A percentile compares a stretch with the other conserved stretches of the same genome.
phyloP scores from a whole-genome alignment of 2,113 vertebrate species.

The Actinemys pallida region DNA sequence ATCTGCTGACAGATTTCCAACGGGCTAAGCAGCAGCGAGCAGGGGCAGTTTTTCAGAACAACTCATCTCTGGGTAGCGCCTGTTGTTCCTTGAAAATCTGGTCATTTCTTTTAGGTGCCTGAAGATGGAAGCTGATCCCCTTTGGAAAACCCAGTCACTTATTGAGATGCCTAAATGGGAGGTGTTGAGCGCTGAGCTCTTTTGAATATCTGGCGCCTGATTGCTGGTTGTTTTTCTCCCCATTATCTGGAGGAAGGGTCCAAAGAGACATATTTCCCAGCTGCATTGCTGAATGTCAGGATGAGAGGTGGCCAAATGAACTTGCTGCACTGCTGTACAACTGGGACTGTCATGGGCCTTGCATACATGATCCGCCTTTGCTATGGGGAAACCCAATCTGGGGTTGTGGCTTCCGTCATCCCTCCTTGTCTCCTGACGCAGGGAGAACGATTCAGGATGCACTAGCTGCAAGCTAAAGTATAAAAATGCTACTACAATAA shows the following conservation, averaged over 20 bases:
- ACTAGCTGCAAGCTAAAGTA: neutral
- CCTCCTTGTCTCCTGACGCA: neutral
- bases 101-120: accelerated
- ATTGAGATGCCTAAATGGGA: neutral
- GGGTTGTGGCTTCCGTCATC: neutral
- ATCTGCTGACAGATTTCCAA: neutral
- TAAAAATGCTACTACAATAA: neutral
- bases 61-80: neutral
- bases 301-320: neutral
- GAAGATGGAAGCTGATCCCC: neutral
- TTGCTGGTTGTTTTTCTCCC: neutral
- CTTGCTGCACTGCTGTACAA: neutral
- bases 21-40: neutral
- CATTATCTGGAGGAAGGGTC: neutral
- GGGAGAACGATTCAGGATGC: neutral
- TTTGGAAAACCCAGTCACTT: neutral
- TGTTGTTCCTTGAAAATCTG: neutral
- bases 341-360: neutral
- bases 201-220: neutral
- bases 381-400: neutral
- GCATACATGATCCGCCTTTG: neutral
- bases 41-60: neutral
- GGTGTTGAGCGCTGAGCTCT: neutral
- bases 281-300: neutral
- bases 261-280: neutral